These are phyloP conservation scores for Euura lappo DNA, from an alignment of 1,140 invertebrate genomes.

Conservation along the genomic window DNA sequence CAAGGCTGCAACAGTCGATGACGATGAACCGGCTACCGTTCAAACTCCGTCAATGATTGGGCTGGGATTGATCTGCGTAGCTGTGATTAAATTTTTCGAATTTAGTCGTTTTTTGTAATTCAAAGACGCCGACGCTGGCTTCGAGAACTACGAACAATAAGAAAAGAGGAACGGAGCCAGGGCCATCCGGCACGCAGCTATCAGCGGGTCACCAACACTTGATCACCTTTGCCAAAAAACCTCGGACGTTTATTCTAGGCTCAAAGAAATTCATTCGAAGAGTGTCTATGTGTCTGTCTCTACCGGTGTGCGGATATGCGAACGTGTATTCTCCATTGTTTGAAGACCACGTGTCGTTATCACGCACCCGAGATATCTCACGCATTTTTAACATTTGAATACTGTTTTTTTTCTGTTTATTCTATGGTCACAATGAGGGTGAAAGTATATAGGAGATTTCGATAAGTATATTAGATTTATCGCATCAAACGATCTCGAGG, in stretches of 20 bases:
- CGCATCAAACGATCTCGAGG: too few relatives aligned
- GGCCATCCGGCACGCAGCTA: not conserved
- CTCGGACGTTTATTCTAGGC: not conserved
- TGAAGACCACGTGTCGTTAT: too few relatives aligned
- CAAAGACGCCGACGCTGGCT: not conserved
- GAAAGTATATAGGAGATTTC: not conserved
- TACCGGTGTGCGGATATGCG: too few relatives aligned
- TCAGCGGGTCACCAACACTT: not conserved
- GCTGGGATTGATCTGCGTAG: not conserved
- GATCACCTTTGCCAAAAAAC: too few relatives aligned
- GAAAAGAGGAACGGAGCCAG: not conserved
- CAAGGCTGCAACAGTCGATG: too few relatives aligned
- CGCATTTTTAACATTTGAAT: not conserved
- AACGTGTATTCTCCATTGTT: too few relatives aligned
- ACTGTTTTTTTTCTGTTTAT: not conserved
- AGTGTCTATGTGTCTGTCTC: too few relatives aligned
- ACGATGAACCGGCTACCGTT: too few relatives aligned
- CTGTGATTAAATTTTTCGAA: not conserved
- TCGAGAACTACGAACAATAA: not conserved
- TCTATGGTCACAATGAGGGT: not conserved
- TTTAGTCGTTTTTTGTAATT: not conserved
- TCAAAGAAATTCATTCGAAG: not conserved
- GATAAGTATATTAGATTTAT: not conserved
- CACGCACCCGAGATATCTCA: not conserved
- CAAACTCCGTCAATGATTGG: too few relatives aligned